Evolutionary conservation across 2,113 vertebrate genomes (phyloP), one percentile per base, ranked within the genome.

Genomic region (Pseudorhombus dupliciocellatus): DNA sequence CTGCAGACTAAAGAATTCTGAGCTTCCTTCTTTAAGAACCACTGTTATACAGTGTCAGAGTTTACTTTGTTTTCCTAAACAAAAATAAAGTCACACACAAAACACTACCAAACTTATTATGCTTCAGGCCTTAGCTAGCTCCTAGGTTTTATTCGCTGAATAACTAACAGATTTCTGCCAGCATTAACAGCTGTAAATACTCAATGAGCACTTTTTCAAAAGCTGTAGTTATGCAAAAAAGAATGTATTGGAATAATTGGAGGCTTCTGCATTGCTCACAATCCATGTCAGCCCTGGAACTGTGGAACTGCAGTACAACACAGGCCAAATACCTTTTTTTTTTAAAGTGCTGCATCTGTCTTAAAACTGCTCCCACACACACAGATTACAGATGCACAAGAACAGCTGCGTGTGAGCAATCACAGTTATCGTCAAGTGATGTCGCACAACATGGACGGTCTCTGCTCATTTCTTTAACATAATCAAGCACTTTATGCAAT

Each of bases 381-480:
- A 44, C 69, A 55, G 18, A 62, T 7, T 24, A 18, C 42, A 28
- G 21, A 46, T 40, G 18, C 25, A 7, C 44, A 18, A 25, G 3
- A 54, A 60, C 75, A 77, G 82, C 76, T 78, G 79, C 1, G 2
- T 37, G 9, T 26, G 53, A 58, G 21, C 73, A 31, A 73, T 73
- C 51, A 15, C 7, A 53, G 69, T 75, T 64, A 31, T 18, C 12
- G 21, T 57, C 55, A 21, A 31, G 24, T 72, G 53, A 14, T 11
- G 65, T 24, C 58, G 34, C 56, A 59, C 70, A 64, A 53, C 46
- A 21, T 56, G 66, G 60, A 54, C 4, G 14, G 60, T 50, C 56
- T 68, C 66, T 68, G 79, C 30, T 80, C 73, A 80, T 70, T 80
- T 70, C 63, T 40, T 72, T 42, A 73, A 75, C 71, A 71, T 81